phyloP scores from a whole-genome alignment of 2,888 invertebrate genomes.

The Leptura quadrifasciata region DNA sequence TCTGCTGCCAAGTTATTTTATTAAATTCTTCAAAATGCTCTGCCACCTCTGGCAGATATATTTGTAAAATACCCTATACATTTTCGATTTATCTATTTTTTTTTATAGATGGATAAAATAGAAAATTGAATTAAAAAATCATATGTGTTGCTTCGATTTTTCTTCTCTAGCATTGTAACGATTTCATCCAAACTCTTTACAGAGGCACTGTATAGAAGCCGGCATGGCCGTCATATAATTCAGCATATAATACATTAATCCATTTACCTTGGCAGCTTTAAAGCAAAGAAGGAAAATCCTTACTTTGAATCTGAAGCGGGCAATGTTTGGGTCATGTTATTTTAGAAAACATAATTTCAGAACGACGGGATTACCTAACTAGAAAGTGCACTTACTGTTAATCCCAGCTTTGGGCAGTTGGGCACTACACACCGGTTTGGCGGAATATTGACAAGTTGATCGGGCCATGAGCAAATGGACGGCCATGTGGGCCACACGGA shows the following conservation, averaged over 20 bases:
- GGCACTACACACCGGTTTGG: conserved; percentile 39
- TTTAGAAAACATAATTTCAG: conserved; percentile 42
- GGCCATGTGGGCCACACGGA: conserved; percentile 39
- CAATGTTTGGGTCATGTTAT: conserved; percentile 39
- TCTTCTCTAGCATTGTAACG: too few species aligned
- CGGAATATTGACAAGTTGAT: conserved; percentile 28
- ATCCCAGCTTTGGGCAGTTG: conserved; percentile 43
- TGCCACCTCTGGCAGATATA: too few species aligned
- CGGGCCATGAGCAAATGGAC: conserved; percentile 23
- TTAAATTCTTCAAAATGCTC: too few species aligned
- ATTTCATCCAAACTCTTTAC: too few species aligned
- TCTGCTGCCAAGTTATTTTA: too few species aligned
- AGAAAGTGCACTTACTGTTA: conserved; percentile 40
- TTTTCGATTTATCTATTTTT: too few species aligned
- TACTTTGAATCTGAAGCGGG: conserved; percentile 26
- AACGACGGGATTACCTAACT: conserved; percentile 45
- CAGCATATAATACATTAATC: conserved; percentile 8
- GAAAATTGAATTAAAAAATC: too few species aligned
- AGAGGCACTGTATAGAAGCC: not conserved
- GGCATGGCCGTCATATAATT: not conserved
- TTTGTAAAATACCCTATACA: too few species aligned
- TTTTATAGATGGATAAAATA: too few species aligned
- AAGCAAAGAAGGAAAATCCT: conserved; percentile 29
- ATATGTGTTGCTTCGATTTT: too few species aligned
- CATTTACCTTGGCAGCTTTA: conserved; percentile 26